A percentile compares a stretch with the other conserved stretches of the same genome.
Conservation (phyloP, 2,797 vertebrate species). For the Hyperoplus lanceolatus region DNA sequence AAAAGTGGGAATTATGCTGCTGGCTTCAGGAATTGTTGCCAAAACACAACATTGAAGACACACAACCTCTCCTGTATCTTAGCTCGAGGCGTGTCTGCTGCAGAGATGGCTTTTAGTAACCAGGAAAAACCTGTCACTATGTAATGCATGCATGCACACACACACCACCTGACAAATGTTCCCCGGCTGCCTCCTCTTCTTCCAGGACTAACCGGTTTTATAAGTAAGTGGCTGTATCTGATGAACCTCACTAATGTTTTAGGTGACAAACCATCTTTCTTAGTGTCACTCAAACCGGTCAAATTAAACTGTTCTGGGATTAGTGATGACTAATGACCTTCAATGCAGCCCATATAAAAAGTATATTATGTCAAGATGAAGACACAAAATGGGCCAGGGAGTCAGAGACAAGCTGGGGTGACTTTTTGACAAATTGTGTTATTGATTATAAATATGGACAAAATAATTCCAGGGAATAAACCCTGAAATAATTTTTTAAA, state of each 20-base stretch:
- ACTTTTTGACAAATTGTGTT: not conserved
- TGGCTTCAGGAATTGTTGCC: slow-evolving; percentile 42
- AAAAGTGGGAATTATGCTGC: slow-evolving; percentile 24
- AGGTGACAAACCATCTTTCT: slow-evolving; percentile 16
- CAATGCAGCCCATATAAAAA: slow-evolving; percentile 1
- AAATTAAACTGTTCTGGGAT: slow-evolving; percentile 15
- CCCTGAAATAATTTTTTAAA: not conserved
- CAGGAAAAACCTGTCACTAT: slow-evolving; percentile 81
- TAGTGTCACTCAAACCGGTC: slow-evolving; percentile 18
- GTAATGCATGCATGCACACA: slow-evolving; percentile 43
- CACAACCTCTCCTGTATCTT: slow-evolving; percentile 46
- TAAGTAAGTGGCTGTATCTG: slow-evolving; percentile 17
- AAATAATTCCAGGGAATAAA: not conserved
- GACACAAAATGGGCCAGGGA: not conserved
- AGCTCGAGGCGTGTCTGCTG: slow-evolving; percentile 68
- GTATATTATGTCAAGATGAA: not conserved
- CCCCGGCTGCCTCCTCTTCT: slow-evolving; percentile 26
- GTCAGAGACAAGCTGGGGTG: not conserved
- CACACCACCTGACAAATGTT: slow-evolving; percentile 59
- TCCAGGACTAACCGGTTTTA: slow-evolving; percentile 71
- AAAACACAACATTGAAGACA: slow-evolving; percentile 53
- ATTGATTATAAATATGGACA: not conserved
- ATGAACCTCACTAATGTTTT: slow-evolving; percentile 38
- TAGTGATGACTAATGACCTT: slow-evolving; percentile 27
- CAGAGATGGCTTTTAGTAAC: slow-evolving; percentile 71